phyloP scores from a whole-genome alignment of 2,797 vertebrate species.

The Pangasius sanitwongsei region DNA sequence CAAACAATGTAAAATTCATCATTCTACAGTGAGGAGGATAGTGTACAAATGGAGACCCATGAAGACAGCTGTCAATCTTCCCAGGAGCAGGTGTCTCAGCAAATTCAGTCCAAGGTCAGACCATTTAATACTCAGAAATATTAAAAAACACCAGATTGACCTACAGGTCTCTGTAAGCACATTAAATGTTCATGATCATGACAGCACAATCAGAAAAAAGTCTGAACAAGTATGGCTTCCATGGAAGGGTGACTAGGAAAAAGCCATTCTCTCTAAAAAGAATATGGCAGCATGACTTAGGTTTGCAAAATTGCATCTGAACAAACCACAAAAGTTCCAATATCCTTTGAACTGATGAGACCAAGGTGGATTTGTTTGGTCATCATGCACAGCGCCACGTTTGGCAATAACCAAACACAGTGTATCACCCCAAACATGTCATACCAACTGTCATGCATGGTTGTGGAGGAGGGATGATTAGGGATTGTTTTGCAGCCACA shows the following conservation, averaged over 20 bases:
- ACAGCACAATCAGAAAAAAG: neutral
- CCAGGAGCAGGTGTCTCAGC: neutral
- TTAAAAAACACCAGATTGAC: too few species aligned
- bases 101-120: too few species aligned
- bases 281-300: neutral
- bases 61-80: too few species aligned
- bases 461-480: neutral
- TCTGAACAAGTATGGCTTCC: neutral
- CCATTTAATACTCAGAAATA: neutral
- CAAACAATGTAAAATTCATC: too few species aligned
- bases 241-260: neutral
- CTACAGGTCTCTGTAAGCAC: neutral
- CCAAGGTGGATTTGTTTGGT: too few species aligned
- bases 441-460: neutral
- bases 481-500: neutral
- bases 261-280: neutral
- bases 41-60: too few species aligned
- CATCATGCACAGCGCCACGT: too few species aligned
- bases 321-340: too few species aligned
- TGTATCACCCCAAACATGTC: too few species aligned
- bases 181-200: neutral
- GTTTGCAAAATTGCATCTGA: too few species aligned
- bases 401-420: neutral
- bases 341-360: too few species aligned
- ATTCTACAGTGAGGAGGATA: neutral